Evolutionary conservation across 2,888 invertebrate genomes (phyloP).

Genomic region (Epistrophe eligans): DNA sequence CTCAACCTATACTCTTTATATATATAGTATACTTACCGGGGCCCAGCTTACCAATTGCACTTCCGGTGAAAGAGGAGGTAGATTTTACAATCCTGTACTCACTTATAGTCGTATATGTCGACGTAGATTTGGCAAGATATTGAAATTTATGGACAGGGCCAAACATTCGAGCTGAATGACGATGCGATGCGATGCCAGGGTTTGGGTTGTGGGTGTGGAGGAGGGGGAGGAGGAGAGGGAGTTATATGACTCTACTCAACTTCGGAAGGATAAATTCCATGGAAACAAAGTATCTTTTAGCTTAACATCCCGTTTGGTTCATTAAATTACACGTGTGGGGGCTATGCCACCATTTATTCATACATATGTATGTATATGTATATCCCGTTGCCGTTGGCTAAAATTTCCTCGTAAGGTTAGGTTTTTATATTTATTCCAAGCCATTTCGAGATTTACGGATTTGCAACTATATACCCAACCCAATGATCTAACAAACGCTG

Average conservation of each 20-base stretch:
- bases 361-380: neutral
- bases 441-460: constrained; percentile 72
- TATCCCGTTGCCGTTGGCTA: constrained; percentile 15
- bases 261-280: constrained; percentile 30
- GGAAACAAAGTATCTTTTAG: constrained; percentile 62
- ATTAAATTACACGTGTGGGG: constrained; percentile 68
- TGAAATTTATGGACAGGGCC: constrained; percentile 70
- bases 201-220: too few species aligned
- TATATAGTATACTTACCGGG: neutral
- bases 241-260: constrained; percentile 11
- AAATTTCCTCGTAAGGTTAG: constrained; percentile 17
- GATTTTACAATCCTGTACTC: constrained; percentile 70
- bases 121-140: constrained; percentile 73
- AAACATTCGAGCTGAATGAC: constrained; percentile 26
- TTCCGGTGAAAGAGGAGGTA: constrained; percentile 40
- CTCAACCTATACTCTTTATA: constrained; percentile 41
- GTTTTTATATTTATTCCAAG: constrained; percentile 61
- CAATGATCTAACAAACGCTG: constrained; percentile 20
- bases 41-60: constrained; percentile 52
- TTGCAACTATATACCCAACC: constrained; percentile 23
- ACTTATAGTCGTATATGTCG: constrained; percentile 74
- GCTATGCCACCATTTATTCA: neutral
- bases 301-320: constrained; percentile 43
- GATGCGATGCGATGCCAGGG: neutral
- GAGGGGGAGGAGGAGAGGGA: too few species aligned